Evolutionary conservation across 2,797 vertebrate genomes (phyloP).

Genomic region (Sciurus carolinensis): DNA sequence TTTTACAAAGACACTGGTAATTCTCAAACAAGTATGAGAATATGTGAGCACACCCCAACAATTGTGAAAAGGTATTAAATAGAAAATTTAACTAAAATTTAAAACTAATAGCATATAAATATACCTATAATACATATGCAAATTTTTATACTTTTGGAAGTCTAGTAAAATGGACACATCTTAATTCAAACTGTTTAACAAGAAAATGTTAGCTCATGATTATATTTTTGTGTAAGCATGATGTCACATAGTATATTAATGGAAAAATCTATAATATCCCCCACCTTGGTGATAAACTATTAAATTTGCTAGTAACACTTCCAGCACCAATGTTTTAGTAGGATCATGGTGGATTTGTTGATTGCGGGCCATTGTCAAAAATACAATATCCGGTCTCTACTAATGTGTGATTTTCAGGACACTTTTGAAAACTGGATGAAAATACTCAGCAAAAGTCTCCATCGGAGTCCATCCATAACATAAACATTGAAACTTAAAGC

Average conservation of each 20-base stretch:
- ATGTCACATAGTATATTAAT: slow-evolving; percentile 13
- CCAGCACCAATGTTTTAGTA: background rate
- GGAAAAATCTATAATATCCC: slow-evolving; percentile 25
- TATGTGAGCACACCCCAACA: background rate
- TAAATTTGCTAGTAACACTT: slow-evolving; percentile 36
- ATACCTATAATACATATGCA: background rate
- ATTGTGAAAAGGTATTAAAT: background rate
- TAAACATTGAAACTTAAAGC: background rate
- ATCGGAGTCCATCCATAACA: background rate
- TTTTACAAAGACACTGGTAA: background rate
- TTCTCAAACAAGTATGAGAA: background rate
- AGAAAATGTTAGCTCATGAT: background rate
- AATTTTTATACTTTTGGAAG: slow-evolving; percentile 1
- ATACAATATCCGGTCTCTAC: background rate
- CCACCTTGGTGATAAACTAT: background rate
- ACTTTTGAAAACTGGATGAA: slow-evolving; percentile 42
- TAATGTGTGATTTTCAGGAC: background rate
- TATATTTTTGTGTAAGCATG: background rate
- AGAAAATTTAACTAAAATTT: slow-evolving; percentile 23
- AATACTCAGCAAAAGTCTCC: background rate
- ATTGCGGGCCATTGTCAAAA: background rate
- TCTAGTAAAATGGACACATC: slow-evolving; percentile 4
- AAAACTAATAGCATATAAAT: background rate
- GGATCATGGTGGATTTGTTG: background rate
- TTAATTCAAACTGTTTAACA: slow-evolving; percentile 28